Evolutionary conservation across 2,888 invertebrate species (phyloP).

Genomic region (Trichopoda pennipes): DNA sequence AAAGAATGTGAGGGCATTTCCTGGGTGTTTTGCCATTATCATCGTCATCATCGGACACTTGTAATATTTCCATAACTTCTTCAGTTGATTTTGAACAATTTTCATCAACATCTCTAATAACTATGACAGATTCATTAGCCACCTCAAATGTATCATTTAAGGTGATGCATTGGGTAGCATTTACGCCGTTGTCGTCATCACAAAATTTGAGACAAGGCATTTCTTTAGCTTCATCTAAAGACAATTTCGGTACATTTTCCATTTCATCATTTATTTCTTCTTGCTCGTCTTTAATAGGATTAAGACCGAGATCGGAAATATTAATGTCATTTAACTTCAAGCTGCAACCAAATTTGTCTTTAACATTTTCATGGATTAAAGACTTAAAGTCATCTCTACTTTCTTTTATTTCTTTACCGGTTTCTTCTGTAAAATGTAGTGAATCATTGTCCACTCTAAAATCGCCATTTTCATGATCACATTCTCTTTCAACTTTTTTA

Average conservation of each 20-base stretch:
- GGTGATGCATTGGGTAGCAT: slow-evolving; percentile 18
- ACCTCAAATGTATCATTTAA: slow-evolving; percentile 42
- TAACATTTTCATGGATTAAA: not conserved
- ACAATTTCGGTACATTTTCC: not conserved
- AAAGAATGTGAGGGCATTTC: slow-evolving; percentile 44
- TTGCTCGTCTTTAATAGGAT: slow-evolving; percentile 65
- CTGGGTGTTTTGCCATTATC: slow-evolving; percentile 48
- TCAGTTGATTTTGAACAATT: slow-evolving; percentile 16
- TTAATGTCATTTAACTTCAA: slow-evolving; percentile 64
- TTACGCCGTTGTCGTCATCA: slow-evolving; percentile 37
- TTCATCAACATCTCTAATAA: slow-evolving; percentile 4
- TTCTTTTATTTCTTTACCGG: slow-evolving; percentile 11
- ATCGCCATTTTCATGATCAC: not conserved
- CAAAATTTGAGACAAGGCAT: slow-evolving; percentile 73
- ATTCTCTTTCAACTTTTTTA: not conserved
- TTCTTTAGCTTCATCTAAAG: slow-evolving; percentile 57
- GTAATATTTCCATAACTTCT: slow-evolving; percentile 59
- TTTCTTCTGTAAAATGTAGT: slow-evolving; percentile 33
- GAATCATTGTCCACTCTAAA: not conserved
- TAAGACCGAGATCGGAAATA: slow-evolving; percentile 72
- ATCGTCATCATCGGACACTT: slow-evolving; percentile 65
- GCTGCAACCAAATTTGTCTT: slow-evolving; percentile 57
- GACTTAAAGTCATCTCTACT: not conserved
- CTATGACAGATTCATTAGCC: slow-evolving; percentile 33
- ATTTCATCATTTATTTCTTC: not conserved